phyloP scores from a whole-genome alignment of 2,888 invertebrate species.

The Malthinus seriepunctatus region DNA sequence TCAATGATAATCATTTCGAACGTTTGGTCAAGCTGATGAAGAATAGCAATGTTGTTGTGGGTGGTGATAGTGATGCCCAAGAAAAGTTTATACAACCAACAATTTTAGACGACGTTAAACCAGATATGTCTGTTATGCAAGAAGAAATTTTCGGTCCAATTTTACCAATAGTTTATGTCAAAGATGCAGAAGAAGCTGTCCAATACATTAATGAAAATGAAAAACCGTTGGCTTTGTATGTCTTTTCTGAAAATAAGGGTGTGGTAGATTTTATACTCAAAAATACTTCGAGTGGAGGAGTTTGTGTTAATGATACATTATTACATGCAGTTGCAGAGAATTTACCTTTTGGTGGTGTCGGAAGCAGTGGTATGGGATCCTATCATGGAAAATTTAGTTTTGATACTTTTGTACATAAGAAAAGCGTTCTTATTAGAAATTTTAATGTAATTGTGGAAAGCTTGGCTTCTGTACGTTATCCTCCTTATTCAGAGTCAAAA shows the following conservation, averaged over 20 bases:
- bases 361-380: constrained; percentile 87
- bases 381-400: constrained; percentile 92
- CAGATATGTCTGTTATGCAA: constrained; percentile 77
- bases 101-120: constrained; percentile 73
- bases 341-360: constrained; percentile 96
- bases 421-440: constrained; percentile 75
- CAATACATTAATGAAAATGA: constrained; percentile 85
- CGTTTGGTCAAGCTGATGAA: constrained; percentile 69
- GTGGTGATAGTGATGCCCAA: constrained; percentile 74
- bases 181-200: constrained; percentile 86
- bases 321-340: constrained; percentile 84
- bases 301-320: constrained; percentile 83
- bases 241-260: constrained; percentile 70
- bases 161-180: constrained; percentile 83
- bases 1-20: constrained; percentile 85
- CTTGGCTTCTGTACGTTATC: constrained; percentile 72
- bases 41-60: constrained; percentile 72
- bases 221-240: constrained; percentile 87
- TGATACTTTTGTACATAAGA: constrained; percentile 92
- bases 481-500: constrained; percentile 79
- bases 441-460: constrained; percentile 71
- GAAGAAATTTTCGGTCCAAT: constrained; percentile 98
- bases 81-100: constrained; percentile 88
- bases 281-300: constrained; percentile 78
- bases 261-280: constrained; percentile 65